Base-by-base conservation (phyloP, 2,888 invertebrate species). In the Tachystola acroxantha region DNA sequence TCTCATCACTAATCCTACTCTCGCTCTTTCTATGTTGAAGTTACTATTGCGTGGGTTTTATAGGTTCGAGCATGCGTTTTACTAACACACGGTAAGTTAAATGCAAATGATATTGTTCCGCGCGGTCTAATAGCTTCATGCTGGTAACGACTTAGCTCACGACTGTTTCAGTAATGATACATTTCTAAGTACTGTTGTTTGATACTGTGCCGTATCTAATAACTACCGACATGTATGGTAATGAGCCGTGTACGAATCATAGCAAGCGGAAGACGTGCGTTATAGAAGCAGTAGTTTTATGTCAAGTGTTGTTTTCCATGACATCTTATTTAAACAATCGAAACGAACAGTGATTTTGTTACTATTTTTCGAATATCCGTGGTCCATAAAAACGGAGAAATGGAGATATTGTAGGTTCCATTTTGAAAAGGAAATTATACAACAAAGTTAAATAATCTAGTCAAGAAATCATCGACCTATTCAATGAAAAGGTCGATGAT, bases 1-100 rank as follows among this genome's bases (percentile, higher is more conserved):
- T 52, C 46, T 55, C n/a, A 64, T 53, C 50, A 53, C 45, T 53
- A 46, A 58, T 44, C 9, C 27, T 19, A 6, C 26, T 19, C 24
- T 51, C 38, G 52, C 58, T 53, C 39, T 41, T 35, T 24, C n/a
- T 27, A n/a, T 27, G 27, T 27, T 11, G 5, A 11, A 11, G 2
- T 36, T 25, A 20, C 20, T 28, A 10, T 47, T 20, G 12, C 9
- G 31, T 36, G 26, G 26, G 31, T 36, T 32, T 16, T 6, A 19
- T 31, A 26, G 25, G 12, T 13, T 3, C 9, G 9, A 10, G 35
- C 35, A 35, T 29, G 35, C 12, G 9, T 20, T 22, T 16, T 32
- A 25, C 26, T 36, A 36, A 31, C 20, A 36, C 16, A 26, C 24
- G 11, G 31, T 16, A 36, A 31, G 32, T 25, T 31, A 11, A 10